Evolutionary conservation across 2,797 vertebrate species (phyloP).

Genomic region (Lithobates pipiens): DNA sequence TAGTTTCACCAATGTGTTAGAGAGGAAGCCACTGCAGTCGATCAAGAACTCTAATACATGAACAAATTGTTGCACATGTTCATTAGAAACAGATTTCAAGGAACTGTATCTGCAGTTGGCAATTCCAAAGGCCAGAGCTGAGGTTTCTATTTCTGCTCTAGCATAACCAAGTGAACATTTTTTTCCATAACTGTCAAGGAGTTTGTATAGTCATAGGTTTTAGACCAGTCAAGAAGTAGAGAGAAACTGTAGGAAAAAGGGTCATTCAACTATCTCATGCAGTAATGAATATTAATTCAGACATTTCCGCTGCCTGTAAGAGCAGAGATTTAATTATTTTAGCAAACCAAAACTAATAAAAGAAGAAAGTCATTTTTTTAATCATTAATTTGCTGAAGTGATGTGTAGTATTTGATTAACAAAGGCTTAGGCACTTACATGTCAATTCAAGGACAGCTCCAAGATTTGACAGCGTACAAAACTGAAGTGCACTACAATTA

Average conservation of each 20-base stretch:
- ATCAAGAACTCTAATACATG: too few relatives aligned
- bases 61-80: too few relatives aligned
- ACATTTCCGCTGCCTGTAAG: not conserved
- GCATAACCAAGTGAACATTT: not conserved
- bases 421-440: not conserved
- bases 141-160: not conserved
- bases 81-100: not conserved
- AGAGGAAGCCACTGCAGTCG: too few relatives aligned
- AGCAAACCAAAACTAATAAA: not conserved
- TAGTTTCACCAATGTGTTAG: too few relatives aligned
- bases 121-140: not conserved
- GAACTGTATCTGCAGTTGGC: not conserved
- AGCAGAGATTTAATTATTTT: not conserved
- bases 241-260: not conserved
- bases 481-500: not conserved
- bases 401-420: not conserved
- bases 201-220: not conserved
- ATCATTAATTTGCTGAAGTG: constrained; percentile 2
- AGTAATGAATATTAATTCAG: not conserved
- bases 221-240: not conserved
- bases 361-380: not conserved
- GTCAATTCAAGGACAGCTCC: not conserved
- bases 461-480: not conserved
- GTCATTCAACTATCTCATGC: not conserved
- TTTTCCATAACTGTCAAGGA: not conserved